phyloP scores from a whole-genome alignment of 2,888 invertebrate genomes.

The Heteropelma amictum region DNA sequence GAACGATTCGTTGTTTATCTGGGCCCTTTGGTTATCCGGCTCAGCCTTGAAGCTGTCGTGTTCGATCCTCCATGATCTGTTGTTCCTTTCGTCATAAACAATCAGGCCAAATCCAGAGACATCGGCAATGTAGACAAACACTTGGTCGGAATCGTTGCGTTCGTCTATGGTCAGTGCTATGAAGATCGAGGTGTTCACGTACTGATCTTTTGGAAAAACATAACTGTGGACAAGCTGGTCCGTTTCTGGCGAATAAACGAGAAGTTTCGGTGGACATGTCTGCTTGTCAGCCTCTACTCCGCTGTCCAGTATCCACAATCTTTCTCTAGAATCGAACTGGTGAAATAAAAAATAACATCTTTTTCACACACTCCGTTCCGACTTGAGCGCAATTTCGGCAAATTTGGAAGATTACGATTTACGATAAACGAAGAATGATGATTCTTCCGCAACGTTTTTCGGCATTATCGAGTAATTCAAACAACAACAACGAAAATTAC shows the following conservation, averaged over 20 bases:
- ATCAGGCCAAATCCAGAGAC: constrained; percentile 82
- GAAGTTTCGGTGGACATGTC: constrained; percentile 85
- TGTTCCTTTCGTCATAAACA: constrained; percentile 81
- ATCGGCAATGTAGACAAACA: constrained; percentile 85
- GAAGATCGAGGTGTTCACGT: constrained; percentile 80
- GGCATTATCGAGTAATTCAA: no score
- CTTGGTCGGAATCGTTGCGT: constrained; percentile 80
- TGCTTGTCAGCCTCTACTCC: constrained; percentile 82
- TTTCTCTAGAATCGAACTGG: constrained; percentile 85
- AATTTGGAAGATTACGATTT: not conserved
- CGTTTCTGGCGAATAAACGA: constrained; percentile 84
- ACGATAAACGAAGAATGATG: no score
- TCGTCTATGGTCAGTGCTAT: constrained; percentile 84
- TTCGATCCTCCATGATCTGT: constrained; percentile 82
- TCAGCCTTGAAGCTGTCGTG: constrained; percentile 85
- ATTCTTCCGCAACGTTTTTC: no score
- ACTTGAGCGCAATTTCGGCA: not conserved
- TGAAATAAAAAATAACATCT: constrained; percentile 64
- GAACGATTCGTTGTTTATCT: constrained; percentile 83
- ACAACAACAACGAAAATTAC: no score
- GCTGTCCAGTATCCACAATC: constrained; percentile 87
- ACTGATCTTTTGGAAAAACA: constrained; percentile 79
- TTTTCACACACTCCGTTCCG: not conserved
- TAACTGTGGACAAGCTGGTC: constrained; percentile 81
- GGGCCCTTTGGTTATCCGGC: constrained; percentile 82